phyloP scores from a whole-genome alignment of 1,140 invertebrate genomes.

The Drosophila santomea region DNA sequence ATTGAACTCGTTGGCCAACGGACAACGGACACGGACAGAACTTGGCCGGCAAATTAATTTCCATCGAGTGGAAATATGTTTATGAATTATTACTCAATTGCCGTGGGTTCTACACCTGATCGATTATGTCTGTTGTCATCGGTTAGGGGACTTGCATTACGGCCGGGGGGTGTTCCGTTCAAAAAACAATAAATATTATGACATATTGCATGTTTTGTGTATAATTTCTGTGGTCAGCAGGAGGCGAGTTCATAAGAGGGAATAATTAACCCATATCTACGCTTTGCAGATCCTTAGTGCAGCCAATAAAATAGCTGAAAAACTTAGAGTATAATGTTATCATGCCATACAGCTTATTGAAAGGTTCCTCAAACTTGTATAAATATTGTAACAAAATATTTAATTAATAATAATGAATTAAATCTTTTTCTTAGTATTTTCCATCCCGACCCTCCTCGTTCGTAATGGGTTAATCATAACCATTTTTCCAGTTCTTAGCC shows the following conservation, averaged over 20 bases:
- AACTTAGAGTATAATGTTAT: not conserved
- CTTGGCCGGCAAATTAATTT: constrained; percentile 71
- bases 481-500: constrained; percentile 12
- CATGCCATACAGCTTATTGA: not conserved
- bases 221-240: constrained; percentile 72
- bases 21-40: not conserved
- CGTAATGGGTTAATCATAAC: constrained; percentile 34
- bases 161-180: constrained; percentile 14
- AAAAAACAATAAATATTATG: constrained; percentile 70
- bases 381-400: too few species aligned
- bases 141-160: constrained; percentile 5
- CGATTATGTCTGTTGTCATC: constrained; percentile 56
- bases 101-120: constrained; percentile 66
- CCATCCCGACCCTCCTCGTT: not conserved
- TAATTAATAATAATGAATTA: too few species aligned
- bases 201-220: constrained; percentile 79
- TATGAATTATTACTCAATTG: constrained; percentile 82
- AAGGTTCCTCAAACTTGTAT: too few species aligned
- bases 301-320: not conserved
- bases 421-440: not conserved
- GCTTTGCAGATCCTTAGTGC: not conserved
- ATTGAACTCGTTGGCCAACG: not conserved
- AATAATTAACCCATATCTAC: constrained; percentile 32
- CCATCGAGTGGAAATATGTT: constrained; percentile 74
- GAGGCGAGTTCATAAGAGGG: not conserved